Conservation (phyloP, 2,888 invertebrate species). For the Neoscelio sp. region DNA sequence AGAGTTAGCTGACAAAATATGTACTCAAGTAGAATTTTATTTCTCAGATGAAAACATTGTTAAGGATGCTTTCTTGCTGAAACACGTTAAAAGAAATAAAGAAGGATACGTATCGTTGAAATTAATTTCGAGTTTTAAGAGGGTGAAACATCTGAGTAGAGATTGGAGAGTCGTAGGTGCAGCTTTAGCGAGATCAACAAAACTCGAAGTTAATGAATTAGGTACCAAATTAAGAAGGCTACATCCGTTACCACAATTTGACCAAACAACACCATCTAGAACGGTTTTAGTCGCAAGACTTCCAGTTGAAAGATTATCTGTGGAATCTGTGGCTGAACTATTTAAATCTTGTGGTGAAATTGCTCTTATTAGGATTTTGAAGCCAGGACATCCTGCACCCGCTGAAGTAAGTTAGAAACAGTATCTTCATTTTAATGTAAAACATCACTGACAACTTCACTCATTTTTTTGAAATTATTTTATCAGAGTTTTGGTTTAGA, state of each 20-base stretch:
- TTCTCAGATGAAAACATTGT: slow-evolving; percentile 97
- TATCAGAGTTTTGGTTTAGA: no score
- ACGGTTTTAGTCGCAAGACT: slow-evolving; percentile 95
- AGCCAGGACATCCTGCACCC: slow-evolving; percentile 95
- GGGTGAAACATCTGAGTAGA: slow-evolving; percentile 96
- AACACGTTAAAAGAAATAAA: slow-evolving; percentile 97
- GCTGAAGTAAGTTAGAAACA: slow-evolving; percentile 88
- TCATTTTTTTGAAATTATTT: no score
- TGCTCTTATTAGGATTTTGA: slow-evolving; percentile 92
- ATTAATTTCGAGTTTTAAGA: slow-evolving; percentile 96
- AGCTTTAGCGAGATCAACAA: slow-evolving; percentile 90
- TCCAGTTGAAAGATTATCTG: slow-evolving; percentile 92
- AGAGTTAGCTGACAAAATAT: slow-evolving; percentile 91
- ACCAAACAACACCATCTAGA: slow-evolving; percentile 96
- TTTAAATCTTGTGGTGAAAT: slow-evolving; percentile 96
- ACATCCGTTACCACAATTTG: slow-evolving; percentile 94
- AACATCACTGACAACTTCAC: no score
- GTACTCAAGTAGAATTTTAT: slow-evolving; percentile 96
- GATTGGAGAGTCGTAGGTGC: slow-evolving; percentile 97
- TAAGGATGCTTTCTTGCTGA: slow-evolving; percentile 97
- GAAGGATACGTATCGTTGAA: slow-evolving; percentile 98
- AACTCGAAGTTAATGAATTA: slow-evolving; percentile 94
- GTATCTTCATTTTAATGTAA: no score
- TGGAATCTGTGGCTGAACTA: slow-evolving; percentile 95
- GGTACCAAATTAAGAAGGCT: slow-evolving; percentile 95